These are phyloP conservation scores for Chloebia gouldiae DNA, from an alignment of 2,113 vertebrate species.

Conservation along the genomic window DNA sequence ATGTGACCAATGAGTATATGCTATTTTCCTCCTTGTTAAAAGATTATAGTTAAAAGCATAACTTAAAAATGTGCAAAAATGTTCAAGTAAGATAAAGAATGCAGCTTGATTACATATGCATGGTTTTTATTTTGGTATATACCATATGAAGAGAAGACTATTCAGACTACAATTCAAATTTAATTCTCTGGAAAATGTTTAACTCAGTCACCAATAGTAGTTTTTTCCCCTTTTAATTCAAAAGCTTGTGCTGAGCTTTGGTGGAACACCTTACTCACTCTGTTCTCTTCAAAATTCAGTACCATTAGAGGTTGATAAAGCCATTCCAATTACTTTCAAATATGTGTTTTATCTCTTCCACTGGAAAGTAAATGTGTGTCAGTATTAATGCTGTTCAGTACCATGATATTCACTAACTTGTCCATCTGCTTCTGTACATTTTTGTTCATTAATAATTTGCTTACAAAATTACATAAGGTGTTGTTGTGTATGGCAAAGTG, in stretches of 20 bases:
- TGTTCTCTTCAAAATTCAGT: constrained; percentile 43
- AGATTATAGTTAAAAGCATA: neutral
- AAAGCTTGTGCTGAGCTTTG: constrained; percentile 60
- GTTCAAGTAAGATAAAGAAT: constrained; percentile 26
- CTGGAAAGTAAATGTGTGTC: constrained; percentile 72
- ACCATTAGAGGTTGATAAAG: constrained; percentile 43
- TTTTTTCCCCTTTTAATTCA: neutral
- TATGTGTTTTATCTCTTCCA: constrained; percentile 68
- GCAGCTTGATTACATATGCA: neutral
- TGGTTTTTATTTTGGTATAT: neutral
- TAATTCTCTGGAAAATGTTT: constrained; percentile 33
- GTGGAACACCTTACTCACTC: constrained; percentile 66
- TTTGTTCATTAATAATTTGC: constrained; percentile 68
- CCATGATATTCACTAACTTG: constrained; percentile 68
- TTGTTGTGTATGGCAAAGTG: constrained; percentile 62
- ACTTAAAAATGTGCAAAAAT: neutral
- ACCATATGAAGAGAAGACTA: neutral
- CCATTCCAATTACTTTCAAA: constrained; percentile 50
- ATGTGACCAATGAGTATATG: neutral
- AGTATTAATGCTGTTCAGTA: constrained; percentile 76
- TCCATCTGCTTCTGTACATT: constrained; percentile 72
- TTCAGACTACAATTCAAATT: neutral
- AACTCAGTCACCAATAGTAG: neutral
- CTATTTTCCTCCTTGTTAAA: constrained; percentile 15
- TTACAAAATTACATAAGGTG: constrained; percentile 65